Base-by-base conservation (phyloP, 2,888 invertebrate species). In the Tetrapedia diversipes region DNA sequence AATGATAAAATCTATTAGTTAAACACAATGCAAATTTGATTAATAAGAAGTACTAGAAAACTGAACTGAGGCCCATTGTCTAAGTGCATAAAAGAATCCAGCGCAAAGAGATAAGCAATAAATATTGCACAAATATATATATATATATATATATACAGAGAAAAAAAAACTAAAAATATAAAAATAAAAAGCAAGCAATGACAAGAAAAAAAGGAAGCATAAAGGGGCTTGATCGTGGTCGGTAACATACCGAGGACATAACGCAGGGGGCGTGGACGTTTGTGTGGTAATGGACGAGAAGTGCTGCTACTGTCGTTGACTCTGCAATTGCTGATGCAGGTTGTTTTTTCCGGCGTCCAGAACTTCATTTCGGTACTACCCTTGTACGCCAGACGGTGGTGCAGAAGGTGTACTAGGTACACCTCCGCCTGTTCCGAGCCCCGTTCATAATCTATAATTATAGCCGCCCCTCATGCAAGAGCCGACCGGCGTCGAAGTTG, bases 341-440 rank as follows among this genome's bases (percentile, higher is more conserved):
- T 94, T 94, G 88, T 94, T 94, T 76, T 89, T 89, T 79, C 93
- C 91, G 83, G 94, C 94, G 84, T 94, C 93, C 89, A 93, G 95
- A 78, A 94, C 94, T 86, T 93, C 93, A 87, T 94, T 94, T 80
- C 95, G 94, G 93, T 96, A 96, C 96, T 96, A 96, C 94, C 96
- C 96, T 89, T 94, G 94, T 67, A 94, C 93, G 84, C 93, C 94
- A 81, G 90, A 89, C 73, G 89, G 87, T 45, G 93, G 92, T 65
- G 93, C 92, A 54, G 88, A 87, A 72, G 90, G 88, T 80, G 89
- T 87, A 89, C 89, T 91, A 49, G 86, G 86, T 81, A 87, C 87
- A 77, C 85, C 84, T 51, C 77, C 80, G 78, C 89, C 92, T 92
- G 93, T 84, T 92, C 92, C 91, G 91, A 94, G 86, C 92, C 92